phyloP scores from a whole-genome alignment of 2,113 vertebrate genomes.

The Terrapene triunguis region DNA sequence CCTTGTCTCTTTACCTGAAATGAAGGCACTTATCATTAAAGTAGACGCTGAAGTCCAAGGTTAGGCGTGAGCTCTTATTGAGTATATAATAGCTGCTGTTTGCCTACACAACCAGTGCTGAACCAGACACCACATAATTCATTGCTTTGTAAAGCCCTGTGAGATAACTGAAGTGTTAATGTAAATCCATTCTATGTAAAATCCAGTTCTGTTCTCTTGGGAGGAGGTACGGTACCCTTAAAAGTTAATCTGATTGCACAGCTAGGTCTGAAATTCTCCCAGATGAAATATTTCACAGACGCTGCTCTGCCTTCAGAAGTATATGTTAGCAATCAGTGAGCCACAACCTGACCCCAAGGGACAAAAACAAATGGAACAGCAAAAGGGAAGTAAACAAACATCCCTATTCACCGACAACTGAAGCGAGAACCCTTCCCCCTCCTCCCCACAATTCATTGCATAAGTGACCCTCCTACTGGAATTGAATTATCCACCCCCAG shows the following conservation, averaged over 20 bases:
- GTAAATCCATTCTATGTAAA: background rate
- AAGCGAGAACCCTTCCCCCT: background rate
- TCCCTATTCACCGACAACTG: background rate
- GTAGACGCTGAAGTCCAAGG: background rate
- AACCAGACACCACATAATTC: background rate
- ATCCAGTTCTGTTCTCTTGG: slow-evolving; percentile 16
- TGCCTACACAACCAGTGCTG: accelerated
- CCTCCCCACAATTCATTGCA: background rate
- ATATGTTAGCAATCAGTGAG: background rate
- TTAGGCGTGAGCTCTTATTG: background rate
- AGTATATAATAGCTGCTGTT: background rate
- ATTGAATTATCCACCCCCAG: background rate
- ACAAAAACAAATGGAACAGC: slow-evolving; percentile 12
- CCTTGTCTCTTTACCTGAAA: background rate
- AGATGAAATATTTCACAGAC: slow-evolving; percentile 1
- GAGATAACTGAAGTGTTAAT: background rate
- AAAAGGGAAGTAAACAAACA: background rate
- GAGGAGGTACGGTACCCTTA: slow-evolving; percentile 63
- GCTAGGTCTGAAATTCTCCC: slow-evolving; percentile 39
- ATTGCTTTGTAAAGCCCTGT: background rate
- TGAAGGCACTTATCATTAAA: background rate
- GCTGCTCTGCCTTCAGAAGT: slow-evolving; percentile 33
- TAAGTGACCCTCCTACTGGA: background rate
- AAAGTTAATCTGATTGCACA: slow-evolving; percentile 24
- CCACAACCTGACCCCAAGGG: slow-evolving; percentile 33